Base-by-base conservation (phyloP, 2,113 vertebrate genomes). In the Lepus americanus region DNA sequence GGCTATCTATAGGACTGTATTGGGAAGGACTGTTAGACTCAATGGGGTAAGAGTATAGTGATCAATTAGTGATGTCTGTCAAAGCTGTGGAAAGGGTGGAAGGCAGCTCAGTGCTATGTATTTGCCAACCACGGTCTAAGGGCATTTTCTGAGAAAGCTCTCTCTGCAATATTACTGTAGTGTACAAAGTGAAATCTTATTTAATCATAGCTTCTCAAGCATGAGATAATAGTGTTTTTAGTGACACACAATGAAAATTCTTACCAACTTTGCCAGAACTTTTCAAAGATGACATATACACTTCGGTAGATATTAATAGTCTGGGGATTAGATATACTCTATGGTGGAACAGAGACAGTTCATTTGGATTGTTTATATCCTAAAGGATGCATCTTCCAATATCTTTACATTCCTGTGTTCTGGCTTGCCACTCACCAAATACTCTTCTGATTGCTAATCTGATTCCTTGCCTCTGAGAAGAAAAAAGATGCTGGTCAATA, bases 401-500 rank as follows among this genome's bases (percentile, higher is more conserved):
- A 89, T n/a, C 6, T 82, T 94, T 87, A n/a, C n/a, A 25, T 90
- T 77, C 27, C 61, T 69, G 1, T 82, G 61, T 76, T 53, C 74
- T 84, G 79, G 11, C 51, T 67, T 74, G 80, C 79, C 89, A 49
- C 0, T 73, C n/a, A 31, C 16, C 44, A 73, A 66, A 89, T 64
- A 72, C 2, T 29, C 64, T 73, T 78, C 55, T 85, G 13, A 31
- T 85, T 66, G n/a, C 33, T 79, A 36, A 80, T 66, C 44, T 72
- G 22, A 89, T 85, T 66, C 33, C 49, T 89, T 92, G 33, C 14
- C 66, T 85, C 73, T 95, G 23, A 19, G 31, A 79, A 80, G 49
- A 44, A 44, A 23, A 83, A 92, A 59, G 17, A 36, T 79, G 29
- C 86, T 93, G 44, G 3, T 85, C 80, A 79, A 51, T 61, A 66